Evolutionary conservation across 2,888 invertebrate species (phyloP), one percentile per base, ranked within the genome.

Genomic region (Dascillus cervinus): DNA sequence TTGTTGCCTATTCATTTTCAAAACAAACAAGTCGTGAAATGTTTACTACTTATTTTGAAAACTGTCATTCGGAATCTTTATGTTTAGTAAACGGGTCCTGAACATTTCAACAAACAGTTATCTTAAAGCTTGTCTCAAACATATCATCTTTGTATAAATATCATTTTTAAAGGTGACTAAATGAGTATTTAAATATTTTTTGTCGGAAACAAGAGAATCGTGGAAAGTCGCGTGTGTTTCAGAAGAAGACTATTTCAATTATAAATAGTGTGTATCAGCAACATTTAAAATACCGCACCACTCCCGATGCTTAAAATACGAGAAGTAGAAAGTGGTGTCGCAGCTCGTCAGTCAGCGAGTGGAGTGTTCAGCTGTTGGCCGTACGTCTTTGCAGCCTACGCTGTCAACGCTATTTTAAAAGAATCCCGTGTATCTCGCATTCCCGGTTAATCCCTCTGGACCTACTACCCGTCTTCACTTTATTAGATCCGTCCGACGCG

Each of bases 11-110:
- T 22, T 45, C 44, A 40, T 45, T 50, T 41, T 56, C 57, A 58
- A 57, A 58, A 57, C 56, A 57, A 59, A 56, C 58, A 57, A 49
- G 52, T 47, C 50, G 39, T 53, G 50, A 51, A 55, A 55, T 56
- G 56, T 59, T 60, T 55, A 58, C 54, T 56, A 54, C 50, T 46
- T 64, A 63, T 63, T 64, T 62, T 64, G 64, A 64, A 59, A 63
- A 60, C 53, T 64, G 64, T 64, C 62, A 62, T 62, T 58, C 50
- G 51, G 55, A 55, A 62, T 60, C 62, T 60, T 62, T 56, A 59
- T 64, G 62, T 63, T 64, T 62, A 59, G 50, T 50, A 53, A 53
- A 53, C 50, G 42, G 28, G 38, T 43, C 39, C 46, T 44, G 46
- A 53, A 54, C 49, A 53, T 56, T 56, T 57, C 56, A 56, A 57